Evolutionary conservation across 2,888 invertebrate species (phyloP).

Genomic region (Drosophila incognita): DNA sequence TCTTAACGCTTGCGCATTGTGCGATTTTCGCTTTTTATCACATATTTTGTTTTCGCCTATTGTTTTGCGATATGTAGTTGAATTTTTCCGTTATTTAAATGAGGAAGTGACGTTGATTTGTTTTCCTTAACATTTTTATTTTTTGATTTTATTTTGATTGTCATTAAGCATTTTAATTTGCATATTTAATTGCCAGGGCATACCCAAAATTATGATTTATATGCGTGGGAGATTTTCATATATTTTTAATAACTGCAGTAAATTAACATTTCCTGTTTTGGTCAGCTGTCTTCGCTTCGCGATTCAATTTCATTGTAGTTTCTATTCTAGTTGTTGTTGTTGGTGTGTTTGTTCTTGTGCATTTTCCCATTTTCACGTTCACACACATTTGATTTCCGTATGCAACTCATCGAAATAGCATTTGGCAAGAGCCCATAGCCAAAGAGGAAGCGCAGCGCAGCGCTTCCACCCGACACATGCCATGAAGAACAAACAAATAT

Average conservation of each 20-base stretch:
- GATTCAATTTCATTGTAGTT: conserved; percentile 27
- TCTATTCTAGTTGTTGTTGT: conserved; percentile 12
- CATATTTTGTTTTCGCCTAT: conserved; percentile 59
- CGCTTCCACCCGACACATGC: conserved; percentile 52
- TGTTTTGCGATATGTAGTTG: conserved; percentile 69
- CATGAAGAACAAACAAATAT: conserved; percentile 57
- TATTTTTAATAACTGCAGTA: conserved; percentile 49
- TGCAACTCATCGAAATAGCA: conserved; percentile 74
- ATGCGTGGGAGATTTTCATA: conserved; percentile 10
- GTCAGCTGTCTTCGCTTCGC: conserved; percentile 22
- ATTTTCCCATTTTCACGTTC: conserved; percentile 44
- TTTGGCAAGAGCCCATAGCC: conserved; percentile 71
- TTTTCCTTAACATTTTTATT: conserved; percentile 7
- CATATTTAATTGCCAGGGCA: conserved; percentile 71
- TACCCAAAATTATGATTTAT: conserved; percentile 38
- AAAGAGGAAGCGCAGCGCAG: conserved; percentile 71
- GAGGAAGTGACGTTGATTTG: conserved; percentile 74
- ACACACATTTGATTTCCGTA: conserved; percentile 69
- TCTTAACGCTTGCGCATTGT: conserved; percentile 65
- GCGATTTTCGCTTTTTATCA: conserved; percentile 74
- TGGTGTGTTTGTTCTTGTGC: conserved; percentile 3
- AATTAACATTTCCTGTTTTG: conserved; percentile 65
- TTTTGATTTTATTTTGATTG: conserved; percentile 14
- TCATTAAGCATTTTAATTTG: conserved; percentile 51
- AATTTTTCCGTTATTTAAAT: conserved; percentile 80